These are phyloP conservation scores for Spatulosminthurus flaviceps DNA, from an alignment of 2,888 invertebrate species.

Conservation along the genomic window DNA sequence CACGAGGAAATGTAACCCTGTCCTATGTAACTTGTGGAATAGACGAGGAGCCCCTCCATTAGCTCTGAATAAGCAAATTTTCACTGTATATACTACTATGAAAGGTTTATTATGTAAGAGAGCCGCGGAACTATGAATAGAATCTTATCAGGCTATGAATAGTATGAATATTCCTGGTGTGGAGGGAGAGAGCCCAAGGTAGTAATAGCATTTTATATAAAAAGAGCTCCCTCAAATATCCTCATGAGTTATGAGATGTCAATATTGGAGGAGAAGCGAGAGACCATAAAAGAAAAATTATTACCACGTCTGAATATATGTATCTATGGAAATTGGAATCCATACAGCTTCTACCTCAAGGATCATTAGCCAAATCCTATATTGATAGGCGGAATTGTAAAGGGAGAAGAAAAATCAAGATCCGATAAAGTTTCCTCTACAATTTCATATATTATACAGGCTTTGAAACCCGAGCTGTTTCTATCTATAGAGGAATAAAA, in stretches of 20 bases:
- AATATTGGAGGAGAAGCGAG: not conserved
- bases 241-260: not conserved
- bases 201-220: no score
- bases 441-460: not conserved
- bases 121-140: not conserved
- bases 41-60: no score
- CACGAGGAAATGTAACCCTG: no score
- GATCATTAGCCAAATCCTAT: constrained; percentile 2
- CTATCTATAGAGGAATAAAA: no score
- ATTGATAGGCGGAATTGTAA: no score
- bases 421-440: not conserved
- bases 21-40: no score
- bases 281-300: not conserved
- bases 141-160: no score
- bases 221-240: not conserved
- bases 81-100: no score
- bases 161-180: no score
- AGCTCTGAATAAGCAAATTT: no score
- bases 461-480: no score
- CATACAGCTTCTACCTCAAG: not conserved
- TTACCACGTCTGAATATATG: not conserved
- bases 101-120: not conserved
- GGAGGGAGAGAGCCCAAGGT: no score
- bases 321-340: not conserved
- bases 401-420: not conserved